Evolutionary conservation across 2,888 invertebrate genomes (phyloP).

Genomic region (Limnephilus auricula): DNA sequence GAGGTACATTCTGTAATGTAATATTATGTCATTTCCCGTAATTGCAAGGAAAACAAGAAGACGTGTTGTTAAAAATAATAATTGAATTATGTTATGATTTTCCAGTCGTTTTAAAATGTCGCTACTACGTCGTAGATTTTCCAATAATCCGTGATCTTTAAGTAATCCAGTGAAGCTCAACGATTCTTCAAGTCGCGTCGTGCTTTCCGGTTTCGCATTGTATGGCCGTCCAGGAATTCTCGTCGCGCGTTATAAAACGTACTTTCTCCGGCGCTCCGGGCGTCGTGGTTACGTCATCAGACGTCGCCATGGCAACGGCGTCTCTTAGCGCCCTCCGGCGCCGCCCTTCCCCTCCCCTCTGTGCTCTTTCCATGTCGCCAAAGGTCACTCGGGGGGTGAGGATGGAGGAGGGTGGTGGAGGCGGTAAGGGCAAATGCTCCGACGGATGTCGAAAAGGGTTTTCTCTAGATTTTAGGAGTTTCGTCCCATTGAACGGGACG

Average conservation of each 20-base stretch:
- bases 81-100: background rate
- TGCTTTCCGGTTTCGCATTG: background rate
- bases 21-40: too few relatives aligned
- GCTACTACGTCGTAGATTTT: background rate
- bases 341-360: conserved; percentile 43
- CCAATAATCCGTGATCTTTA: background rate
- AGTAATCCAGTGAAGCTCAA: background rate
- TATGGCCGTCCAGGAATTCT: background rate
- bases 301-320: conserved; percentile 64
- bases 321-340: conserved; percentile 51
- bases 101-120: background rate
- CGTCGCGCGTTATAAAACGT: conserved; percentile 14
- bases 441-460: background rate
- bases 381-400: conserved; percentile 50
- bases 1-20: too few relatives aligned
- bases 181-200: background rate
- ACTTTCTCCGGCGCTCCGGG: conserved; percentile 51
- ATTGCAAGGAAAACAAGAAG: background rate
- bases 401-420: background rate
- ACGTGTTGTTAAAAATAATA: background rate
- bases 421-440: background rate
- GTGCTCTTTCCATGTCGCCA: conserved; percentile 18
- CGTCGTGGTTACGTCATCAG: conserved; percentile 59
- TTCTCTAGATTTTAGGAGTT: conserved; percentile 11
- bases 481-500: background rate